A percentile compares a stretch with the other conserved stretches of the same genome.
These are phyloP conservation scores for Eupithecia exiguata DNA, from an alignment of 2,888 invertebrate species.

Conservation along the genomic window DNA sequence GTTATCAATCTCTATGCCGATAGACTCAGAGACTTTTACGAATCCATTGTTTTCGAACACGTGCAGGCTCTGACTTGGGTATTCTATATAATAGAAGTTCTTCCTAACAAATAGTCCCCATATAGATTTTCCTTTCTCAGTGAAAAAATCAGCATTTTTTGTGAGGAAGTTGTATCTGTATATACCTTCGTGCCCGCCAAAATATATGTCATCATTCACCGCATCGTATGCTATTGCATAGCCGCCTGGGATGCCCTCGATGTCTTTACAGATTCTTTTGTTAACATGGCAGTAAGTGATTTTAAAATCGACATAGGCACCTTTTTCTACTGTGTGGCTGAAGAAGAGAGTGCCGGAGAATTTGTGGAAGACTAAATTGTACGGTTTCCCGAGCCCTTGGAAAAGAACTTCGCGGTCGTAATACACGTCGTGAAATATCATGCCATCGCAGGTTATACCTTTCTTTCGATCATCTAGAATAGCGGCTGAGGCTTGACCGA, in stretches of 20 bases:
- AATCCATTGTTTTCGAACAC: conserved; percentile 64
- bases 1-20: conserved; percentile 64
- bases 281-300: conserved; percentile 64
- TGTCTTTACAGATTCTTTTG: conserved; percentile 53
- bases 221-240: conserved; percentile 72
- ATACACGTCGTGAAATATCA: conserved; percentile 67
- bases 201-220: conserved; percentile 72
- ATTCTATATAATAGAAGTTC: conserved; percentile 75
- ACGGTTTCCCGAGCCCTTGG: conserved; percentile 59
- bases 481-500: neutral
- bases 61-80: conserved; percentile 66
- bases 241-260: conserved; percentile 65
- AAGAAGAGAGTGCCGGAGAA: conserved; percentile 69
- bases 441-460: conserved; percentile 60
- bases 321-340: conserved; percentile 67
- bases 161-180: conserved; percentile 72
- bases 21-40: conserved; percentile 63
- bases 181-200: conserved; percentile 76
- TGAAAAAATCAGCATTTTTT: conserved; percentile 67
- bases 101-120: conserved; percentile 68
- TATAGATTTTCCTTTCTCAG: conserved; percentile 69
- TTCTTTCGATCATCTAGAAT: conserved; percentile 30
- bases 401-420: conserved; percentile 62
- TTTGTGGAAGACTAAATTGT: conserved; percentile 69
- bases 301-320: conserved; percentile 61